A percentile compares a stretch with the other conserved stretches of the same genome.
Evolutionary conservation across 92 coral and sea anemone species (phyloP).

Genomic region (Paragorgia papillata): DNA sequence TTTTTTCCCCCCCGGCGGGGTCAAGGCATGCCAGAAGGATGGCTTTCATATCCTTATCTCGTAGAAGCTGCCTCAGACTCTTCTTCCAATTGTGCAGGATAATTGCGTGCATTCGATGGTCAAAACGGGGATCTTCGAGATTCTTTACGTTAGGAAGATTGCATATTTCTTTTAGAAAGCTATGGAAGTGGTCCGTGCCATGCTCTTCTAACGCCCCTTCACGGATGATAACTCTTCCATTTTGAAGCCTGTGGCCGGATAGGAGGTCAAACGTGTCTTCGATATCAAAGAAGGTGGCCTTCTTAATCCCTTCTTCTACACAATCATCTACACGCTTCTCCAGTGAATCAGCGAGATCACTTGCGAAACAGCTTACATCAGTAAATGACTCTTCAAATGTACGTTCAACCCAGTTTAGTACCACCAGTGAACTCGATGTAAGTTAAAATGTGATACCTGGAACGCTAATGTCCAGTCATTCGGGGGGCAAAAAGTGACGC

Average conservation of each 20-base stretch:
- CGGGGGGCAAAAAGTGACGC: too few relatives aligned
- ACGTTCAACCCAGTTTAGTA: slow-evolving; percentile 7
- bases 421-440: too few relatives aligned
- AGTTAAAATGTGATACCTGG: too few relatives aligned
- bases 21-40: too few relatives aligned
- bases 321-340: background rate
- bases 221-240: background rate
- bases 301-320: background rate
- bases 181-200: background rate
- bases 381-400: slow-evolving; percentile 4
- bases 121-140: slow-evolving; percentile 4
- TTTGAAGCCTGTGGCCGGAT: slow-evolving; percentile 4
- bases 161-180: slow-evolving; percentile 10
- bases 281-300: slow-evolving; percentile 1
- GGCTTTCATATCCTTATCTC: too few relatives aligned
- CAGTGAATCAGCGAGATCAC: slow-evolving; percentile 4
- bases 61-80: too few relatives aligned
- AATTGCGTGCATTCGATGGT: background rate
- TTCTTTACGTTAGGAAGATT: slow-evolving; percentile 3
- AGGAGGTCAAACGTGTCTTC: slow-evolving; percentile 21
- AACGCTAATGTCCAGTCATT: too few relatives aligned
- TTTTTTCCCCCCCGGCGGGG: too few relatives aligned
- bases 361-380: slow-evolving; percentile 12
- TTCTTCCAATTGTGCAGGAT: too few relatives aligned
- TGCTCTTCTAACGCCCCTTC: slow-evolving; percentile 15